Conservation (phyloP, 2,113 vertebrate genomes). For the Poeciliopsis retropinna region DNA sequence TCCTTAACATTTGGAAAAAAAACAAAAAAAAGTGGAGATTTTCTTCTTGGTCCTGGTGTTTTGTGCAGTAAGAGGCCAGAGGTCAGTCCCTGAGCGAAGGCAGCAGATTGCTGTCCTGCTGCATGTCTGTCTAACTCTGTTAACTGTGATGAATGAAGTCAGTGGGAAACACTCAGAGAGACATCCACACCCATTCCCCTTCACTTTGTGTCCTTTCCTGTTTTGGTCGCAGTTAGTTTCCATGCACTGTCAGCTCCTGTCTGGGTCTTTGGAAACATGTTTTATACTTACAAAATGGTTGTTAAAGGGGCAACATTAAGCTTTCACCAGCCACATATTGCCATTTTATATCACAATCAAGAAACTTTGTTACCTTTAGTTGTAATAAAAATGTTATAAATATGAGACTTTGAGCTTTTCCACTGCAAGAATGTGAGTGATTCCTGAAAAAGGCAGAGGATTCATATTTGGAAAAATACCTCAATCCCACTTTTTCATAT, state of each 20-base stretch:
- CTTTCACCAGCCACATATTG: too few relatives aligned
- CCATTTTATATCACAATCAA: too few relatives aligned
- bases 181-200: slow-evolving; percentile 72
- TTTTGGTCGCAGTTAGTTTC: slow-evolving; percentile 60
- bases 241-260: slow-evolving; percentile 17
- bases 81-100: slow-evolving; percentile 21
- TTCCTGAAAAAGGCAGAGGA: too few relatives aligned
- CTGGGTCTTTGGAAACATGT: not conserved
- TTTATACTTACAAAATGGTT: not conserved
- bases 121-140: slow-evolving; percentile 35
- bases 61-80: slow-evolving; percentile 44
- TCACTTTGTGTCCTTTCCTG: slow-evolving; percentile 73
- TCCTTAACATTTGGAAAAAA: not conserved
- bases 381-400: too few relatives aligned
- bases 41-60: slow-evolving; percentile 34
- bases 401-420: too few relatives aligned
- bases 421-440: too few relatives aligned
- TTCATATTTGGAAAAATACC: too few relatives aligned
- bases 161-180: slow-evolving; percentile 66
- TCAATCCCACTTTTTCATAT: too few relatives aligned
- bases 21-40: not conserved
- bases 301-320: too few relatives aligned
- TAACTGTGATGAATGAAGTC: slow-evolving; percentile 65
- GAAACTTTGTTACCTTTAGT: too few relatives aligned
- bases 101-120: slow-evolving; percentile 15